Percentiles rank a stretch among this genome's conserved stretches.
Evolutionary conservation across 1,140 invertebrate genomes (phyloP).

Genomic region (Olivierus martensii): DNA sequence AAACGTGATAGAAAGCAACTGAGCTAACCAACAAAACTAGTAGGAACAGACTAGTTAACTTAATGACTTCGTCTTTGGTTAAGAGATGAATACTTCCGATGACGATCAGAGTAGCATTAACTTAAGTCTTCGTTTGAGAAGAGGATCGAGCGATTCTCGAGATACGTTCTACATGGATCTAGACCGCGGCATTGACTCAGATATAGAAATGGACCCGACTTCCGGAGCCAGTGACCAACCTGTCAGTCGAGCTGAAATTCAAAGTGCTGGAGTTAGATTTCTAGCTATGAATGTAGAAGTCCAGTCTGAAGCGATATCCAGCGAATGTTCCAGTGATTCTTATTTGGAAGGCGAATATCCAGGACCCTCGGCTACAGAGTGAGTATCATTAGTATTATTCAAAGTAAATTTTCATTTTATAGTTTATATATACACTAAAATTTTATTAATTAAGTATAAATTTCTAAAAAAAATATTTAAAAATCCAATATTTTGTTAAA

Average conservation of each 20-base stretch:
- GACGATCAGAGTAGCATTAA: conserved; percentile 44
- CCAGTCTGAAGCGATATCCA: neutral
- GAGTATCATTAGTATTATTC: no score
- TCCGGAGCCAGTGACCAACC: conserved; percentile 21
- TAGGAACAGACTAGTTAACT: no score
- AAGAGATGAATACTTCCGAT: conserved; percentile 10
- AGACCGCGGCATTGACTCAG: conserved; percentile 67
- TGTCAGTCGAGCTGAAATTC: neutral
- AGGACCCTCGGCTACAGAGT: neutral
- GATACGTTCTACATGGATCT: conserved; percentile 81
- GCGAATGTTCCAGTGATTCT: neutral
- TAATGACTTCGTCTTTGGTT: neutral
- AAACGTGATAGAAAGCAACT: no score
- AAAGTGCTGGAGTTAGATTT: neutral
- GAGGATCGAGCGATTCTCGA: conserved; percentile 65
- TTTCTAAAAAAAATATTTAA: no score
- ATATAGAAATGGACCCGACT: conserved; percentile 62
- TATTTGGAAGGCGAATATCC: conserved; percentile 4
- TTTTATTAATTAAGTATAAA: no score
- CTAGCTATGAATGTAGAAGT: neutral
- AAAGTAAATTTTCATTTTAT: no score
- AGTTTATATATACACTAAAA: no score
- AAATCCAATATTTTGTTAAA: no score
- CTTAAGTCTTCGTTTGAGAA: conserved; percentile 60
- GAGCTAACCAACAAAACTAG: no score